phyloP scores from a whole-genome alignment of 2,113 vertebrate species.

The Eulemur rufifrons region DNA sequence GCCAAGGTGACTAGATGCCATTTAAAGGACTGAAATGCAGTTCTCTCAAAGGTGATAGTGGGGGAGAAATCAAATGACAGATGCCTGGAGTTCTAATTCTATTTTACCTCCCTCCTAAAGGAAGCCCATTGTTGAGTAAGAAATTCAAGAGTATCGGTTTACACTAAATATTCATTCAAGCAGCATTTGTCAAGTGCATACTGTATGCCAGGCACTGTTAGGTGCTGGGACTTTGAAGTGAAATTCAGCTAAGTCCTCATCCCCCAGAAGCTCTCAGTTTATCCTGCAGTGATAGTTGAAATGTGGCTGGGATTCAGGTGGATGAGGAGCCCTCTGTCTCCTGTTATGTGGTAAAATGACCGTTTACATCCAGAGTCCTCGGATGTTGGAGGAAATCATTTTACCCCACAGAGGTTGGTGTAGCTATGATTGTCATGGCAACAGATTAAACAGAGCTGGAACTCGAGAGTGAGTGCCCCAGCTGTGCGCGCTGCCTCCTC shows the following conservation, averaged over 20 bases:
- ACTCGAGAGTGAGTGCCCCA: not conserved
- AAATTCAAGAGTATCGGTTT: not conserved
- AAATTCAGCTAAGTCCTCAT: not conserved
- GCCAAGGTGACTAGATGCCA: not conserved
- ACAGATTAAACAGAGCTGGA: slow-evolving; percentile 32
- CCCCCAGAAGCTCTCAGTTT: not conserved
- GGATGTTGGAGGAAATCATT: not conserved
- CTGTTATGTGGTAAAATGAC: not conserved
- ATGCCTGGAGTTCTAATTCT: not conserved
- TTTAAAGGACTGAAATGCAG: not conserved
- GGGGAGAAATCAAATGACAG: not conserved
- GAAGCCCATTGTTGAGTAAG: not conserved
- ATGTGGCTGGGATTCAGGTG: not conserved
- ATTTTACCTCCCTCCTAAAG: not conserved
- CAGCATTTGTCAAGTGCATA: not conserved
- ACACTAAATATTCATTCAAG: not conserved
- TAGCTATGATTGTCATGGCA: slow-evolving; percentile 41
- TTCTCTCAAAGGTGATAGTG: not conserved
- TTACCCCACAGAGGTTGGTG: not conserved
- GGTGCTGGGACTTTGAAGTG: not conserved
- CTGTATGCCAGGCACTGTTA: not conserved
- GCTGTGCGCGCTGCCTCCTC: not conserved
- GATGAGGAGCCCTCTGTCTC: not conserved
- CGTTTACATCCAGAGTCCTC: not conserved
- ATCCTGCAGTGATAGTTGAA: not conserved